These are phyloP conservation scores for Nothoprocta perdicaria DNA, from an alignment of 2,113 vertebrate species.

Conservation along the genomic window DNA sequence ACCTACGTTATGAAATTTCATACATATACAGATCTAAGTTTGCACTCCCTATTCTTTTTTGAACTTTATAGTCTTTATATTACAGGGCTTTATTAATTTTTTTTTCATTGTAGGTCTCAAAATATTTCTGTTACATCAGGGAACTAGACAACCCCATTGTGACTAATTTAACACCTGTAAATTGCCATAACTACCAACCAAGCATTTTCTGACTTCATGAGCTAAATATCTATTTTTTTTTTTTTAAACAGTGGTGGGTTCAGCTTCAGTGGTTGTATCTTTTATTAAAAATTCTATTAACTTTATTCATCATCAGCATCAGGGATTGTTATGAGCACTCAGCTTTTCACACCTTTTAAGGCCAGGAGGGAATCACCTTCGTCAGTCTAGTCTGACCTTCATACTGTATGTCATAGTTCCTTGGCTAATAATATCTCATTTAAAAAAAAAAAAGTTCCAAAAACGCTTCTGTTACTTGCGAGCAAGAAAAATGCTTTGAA, in stretches of 20 bases:
- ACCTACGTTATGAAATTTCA: slow-evolving; percentile 47
- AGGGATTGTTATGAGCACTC: neutral
- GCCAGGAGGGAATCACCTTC: neutral
- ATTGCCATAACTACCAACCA: slow-evolving; percentile 40
- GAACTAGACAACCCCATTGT: slow-evolving; percentile 4
- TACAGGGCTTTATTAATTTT: slow-evolving; percentile 29
- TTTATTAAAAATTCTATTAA: slow-evolving; percentile 49
- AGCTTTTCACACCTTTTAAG: neutral
- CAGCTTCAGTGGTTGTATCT: neutral
- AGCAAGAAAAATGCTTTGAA: neutral
- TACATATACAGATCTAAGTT: slow-evolving; percentile 25
- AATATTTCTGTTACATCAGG: slow-evolving; percentile 44
- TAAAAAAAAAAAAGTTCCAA: neutral
- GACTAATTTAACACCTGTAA: slow-evolving; percentile 52
- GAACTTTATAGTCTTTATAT: slow-evolving; percentile 52
- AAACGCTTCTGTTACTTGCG: neutral
- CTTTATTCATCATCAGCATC: slow-evolving; percentile 4
- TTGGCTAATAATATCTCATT: neutral
- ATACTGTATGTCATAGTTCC: neutral
- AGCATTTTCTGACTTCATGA: slow-evolving; percentile 20
- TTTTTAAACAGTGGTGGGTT: slow-evolving; percentile 1
- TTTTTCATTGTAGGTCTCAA: slow-evolving; percentile 34
- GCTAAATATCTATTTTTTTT: slow-evolving; percentile 8
- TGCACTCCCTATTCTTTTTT: neutral
- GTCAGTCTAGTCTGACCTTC: neutral